A percentile compares a stretch with the other conserved stretches of the same genome.
phyloP scores from a whole-genome alignment of 2,888 invertebrate genomes.

The Drepanosiphum platanoidis region DNA sequence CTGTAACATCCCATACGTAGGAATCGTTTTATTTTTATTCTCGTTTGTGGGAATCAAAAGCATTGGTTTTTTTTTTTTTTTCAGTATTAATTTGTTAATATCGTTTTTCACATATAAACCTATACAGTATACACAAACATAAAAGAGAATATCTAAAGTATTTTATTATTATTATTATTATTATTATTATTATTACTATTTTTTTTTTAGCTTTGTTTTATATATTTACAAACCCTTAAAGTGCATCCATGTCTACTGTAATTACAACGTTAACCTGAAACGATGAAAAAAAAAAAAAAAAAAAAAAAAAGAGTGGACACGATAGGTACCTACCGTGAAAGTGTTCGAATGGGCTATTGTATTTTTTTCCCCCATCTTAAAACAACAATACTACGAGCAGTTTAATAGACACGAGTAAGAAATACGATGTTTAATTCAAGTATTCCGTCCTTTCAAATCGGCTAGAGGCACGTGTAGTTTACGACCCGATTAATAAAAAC shows the following conservation, averaged over 20 bases:
- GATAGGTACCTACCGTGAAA: background rate
- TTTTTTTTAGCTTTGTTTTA: background rate
- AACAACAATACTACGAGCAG: background rate
- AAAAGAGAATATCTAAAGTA: slow-evolving; percentile 9
- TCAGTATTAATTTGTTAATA: slow-evolving; percentile 13
- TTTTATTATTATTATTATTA: too few species aligned
- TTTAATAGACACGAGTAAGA: too few species aligned
- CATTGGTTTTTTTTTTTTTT: background rate
- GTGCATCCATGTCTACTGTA: slow-evolving; percentile 9
- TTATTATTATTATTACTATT: background rate
- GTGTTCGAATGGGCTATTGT: slow-evolving; percentile 19
- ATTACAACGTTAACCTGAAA: slow-evolving; percentile 23
- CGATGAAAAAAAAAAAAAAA: background rate
- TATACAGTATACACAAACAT: background rate
- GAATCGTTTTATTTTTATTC: background rate
- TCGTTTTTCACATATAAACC: background rate
- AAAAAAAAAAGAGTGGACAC: background rate
- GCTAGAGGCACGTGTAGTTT: background rate
- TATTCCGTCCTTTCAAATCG: background rate
- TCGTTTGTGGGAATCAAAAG: background rate
- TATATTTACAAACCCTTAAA: slow-evolving; percentile 19
- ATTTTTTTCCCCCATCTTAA: background rate
- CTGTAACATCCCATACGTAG: background rate
- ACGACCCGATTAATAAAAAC: background rate
- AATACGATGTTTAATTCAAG: too few species aligned